Conservation (phyloP, 23 tunicate species). For the Trididemnum clinides region DNA sequence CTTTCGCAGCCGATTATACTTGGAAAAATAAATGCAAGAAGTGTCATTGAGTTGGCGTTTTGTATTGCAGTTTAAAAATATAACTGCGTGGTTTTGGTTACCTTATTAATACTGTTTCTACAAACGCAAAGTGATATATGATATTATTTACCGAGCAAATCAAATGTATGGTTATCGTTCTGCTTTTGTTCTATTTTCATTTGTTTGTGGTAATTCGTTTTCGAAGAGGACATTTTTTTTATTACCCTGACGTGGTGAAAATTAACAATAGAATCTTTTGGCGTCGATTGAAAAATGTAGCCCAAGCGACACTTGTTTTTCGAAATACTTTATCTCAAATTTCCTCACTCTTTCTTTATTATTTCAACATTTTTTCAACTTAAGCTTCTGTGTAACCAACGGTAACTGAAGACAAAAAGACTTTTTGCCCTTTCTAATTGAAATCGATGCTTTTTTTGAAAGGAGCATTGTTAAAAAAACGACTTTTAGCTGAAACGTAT, state of each 20-base stretch:
- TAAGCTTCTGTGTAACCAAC: neutral
- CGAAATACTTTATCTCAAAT: neutral
- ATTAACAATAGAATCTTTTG: neutral
- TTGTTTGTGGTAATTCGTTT: no score
- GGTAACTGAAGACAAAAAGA: constrained; percentile 5
- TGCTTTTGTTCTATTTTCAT: no score
- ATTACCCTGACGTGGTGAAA: neutral
- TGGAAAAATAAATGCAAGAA: no score
- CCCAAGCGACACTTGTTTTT: neutral
- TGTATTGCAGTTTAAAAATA: no score
- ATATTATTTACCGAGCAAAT: no score
- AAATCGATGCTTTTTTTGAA: neutral
- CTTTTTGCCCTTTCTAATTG: neutral
- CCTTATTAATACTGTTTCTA: no score
- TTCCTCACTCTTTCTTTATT: neutral
- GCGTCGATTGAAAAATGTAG: neutral
- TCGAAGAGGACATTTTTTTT: no score
- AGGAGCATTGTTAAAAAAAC: neutral
- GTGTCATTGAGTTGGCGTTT: no score
- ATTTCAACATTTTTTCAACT: neutral
- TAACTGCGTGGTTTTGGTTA: no score
- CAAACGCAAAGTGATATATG: no score
- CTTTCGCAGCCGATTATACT: no score
- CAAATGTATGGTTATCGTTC: no score
- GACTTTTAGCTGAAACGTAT: neutral